These are phyloP conservation scores for Poecilia gillii DNA, from an alignment of 2,797 vertebrate genomes.

Conservation along the genomic window DNA sequence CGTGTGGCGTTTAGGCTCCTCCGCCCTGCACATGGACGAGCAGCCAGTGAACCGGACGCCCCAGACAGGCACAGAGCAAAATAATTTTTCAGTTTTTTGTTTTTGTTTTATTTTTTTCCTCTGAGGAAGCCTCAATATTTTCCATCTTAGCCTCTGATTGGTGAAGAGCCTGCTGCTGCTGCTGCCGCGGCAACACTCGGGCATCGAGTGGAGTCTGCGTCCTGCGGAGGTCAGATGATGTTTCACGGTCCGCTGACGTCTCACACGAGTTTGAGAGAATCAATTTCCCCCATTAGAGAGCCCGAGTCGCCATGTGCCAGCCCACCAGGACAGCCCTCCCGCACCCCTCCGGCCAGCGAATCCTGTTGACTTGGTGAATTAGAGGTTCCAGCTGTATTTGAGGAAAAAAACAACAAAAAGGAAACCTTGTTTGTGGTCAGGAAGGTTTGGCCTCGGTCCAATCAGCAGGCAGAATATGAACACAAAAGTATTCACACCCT, in stretches of 20 bases:
- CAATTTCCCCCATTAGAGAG: constrained; percentile 42
- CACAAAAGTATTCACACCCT: neutral
- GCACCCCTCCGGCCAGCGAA: constrained; percentile 7
- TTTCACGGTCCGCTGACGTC: constrained; percentile 41
- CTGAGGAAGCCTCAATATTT: neutral
- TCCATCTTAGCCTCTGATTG: constrained; percentile 9
- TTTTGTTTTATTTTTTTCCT: constrained; percentile 2
- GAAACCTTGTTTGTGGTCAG: neutral
- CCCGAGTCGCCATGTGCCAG: constrained; percentile 6
- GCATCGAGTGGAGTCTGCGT: constrained; percentile 23
- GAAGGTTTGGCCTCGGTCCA: neutral
- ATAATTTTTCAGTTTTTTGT: neutral
- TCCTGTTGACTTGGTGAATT: constrained; percentile 43
- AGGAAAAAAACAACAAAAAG: neutral
- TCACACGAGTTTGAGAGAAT: constrained; percentile 28
- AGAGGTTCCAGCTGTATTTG: constrained; percentile 1
- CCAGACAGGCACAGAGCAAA: neutral
- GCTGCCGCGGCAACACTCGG: constrained; percentile 7
- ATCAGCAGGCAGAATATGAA: neutral
- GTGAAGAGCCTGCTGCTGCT: constrained; percentile 2
- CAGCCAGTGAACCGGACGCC: constrained; percentile 36
- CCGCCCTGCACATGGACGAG: constrained; percentile 10
- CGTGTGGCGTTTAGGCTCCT: constrained; percentile 2
- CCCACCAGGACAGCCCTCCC: constrained; percentile 13
- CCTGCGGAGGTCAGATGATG: constrained; percentile 6